A percentile compares a stretch with the other conserved stretches of the same genome.
These are phyloP conservation scores for Patagioenas fasciata DNA, from an alignment of 2,113 vertebrate species.

Conservation along the genomic window DNA sequence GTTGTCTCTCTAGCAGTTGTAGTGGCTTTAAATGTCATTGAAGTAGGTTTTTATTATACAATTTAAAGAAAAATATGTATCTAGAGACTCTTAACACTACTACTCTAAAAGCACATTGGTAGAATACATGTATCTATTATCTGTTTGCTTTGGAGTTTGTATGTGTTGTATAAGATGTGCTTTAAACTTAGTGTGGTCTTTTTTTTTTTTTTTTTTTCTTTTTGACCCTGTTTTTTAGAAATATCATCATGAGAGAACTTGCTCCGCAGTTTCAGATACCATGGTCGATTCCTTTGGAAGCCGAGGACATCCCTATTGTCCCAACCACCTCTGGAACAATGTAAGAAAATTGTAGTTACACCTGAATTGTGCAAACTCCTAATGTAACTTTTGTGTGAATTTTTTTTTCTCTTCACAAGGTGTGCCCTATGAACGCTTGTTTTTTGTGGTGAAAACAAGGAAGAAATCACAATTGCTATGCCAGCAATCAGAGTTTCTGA, in stretches of 20 bases:
- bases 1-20: background rate
- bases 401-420: constrained; percentile 49
- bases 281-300: constrained; percentile 91
- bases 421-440: constrained; percentile 33
- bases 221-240: constrained; percentile 64
- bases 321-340: constrained; percentile 92
- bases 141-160: background rate
- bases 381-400: constrained; percentile 28
- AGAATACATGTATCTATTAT: background rate
- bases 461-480: constrained; percentile 48
- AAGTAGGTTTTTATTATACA: background rate
- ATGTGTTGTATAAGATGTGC: background rate
- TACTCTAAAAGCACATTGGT: background rate
- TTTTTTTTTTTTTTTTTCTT: background rate
- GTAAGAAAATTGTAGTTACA: constrained; percentile 69
- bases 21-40: background rate
- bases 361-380: background rate
- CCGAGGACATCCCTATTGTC: constrained; percentile 91
- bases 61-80: background rate
- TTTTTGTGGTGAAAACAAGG: constrained; percentile 57
- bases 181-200: background rate
- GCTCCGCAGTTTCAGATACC: constrained; percentile 91
- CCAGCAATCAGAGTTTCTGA: constrained; percentile 44
- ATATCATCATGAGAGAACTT: constrained; percentile 90
- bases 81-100: background rate